phyloP scores from a whole-genome alignment of 2,113 vertebrate species.

The Chaetorhynchus papuensis region DNA sequence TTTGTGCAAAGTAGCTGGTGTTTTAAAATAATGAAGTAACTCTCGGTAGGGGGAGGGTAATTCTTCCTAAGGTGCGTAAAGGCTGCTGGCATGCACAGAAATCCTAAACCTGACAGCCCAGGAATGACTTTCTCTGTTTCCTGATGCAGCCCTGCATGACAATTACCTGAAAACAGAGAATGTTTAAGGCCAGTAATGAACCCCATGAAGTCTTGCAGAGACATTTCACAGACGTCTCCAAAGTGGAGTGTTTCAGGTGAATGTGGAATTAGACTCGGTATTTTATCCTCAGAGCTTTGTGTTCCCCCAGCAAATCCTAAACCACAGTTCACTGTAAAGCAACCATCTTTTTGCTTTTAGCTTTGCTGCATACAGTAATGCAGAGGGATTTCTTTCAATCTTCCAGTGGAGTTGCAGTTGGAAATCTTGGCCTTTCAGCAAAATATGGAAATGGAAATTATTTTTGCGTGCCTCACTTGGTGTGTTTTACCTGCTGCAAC shows the following conservation, averaged over 20 bases:
- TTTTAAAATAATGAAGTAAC: slow-evolving; percentile 31
- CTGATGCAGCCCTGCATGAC: not conserved
- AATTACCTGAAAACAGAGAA: not conserved
- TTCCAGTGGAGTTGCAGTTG: not conserved
- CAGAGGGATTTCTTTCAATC: not conserved
- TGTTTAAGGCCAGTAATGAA: not conserved
- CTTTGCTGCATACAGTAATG: not conserved
- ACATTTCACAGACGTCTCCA: not conserved
- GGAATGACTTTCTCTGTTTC: not conserved
- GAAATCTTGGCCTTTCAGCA: not conserved
- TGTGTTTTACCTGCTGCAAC: not conserved
- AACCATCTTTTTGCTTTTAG: not conserved
- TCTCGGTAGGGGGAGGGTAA: not conserved
- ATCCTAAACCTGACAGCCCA: not conserved
- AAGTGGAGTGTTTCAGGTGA: not conserved
- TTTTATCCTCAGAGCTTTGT: not conserved
- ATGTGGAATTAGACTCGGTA: not conserved
- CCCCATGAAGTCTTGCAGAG: not conserved
- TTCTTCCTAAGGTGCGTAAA: not conserved
- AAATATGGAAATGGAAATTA: not conserved
- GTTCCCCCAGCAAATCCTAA: not conserved
- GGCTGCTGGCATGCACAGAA: not conserved
- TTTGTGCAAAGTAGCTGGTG: not conserved
- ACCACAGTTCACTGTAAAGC: not conserved
- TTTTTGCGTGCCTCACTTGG: not conserved